Evolutionary conservation across 2,888 invertebrate species (phyloP), one percentile per base, ranked within the genome.

Genomic region (Nudaria mundana): DNA sequence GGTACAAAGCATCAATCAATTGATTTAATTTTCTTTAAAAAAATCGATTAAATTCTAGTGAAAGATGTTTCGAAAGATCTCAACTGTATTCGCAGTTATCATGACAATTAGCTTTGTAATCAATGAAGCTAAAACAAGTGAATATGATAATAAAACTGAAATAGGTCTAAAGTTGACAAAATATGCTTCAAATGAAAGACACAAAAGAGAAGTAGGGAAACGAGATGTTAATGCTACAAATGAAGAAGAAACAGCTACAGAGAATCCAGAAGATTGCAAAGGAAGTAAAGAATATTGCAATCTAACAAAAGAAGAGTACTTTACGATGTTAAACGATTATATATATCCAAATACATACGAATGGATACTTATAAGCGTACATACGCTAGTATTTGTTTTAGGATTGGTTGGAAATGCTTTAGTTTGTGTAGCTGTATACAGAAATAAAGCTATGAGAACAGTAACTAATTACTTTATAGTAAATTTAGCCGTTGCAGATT

Each of bases 381-480:
- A 97, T 75, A 81, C 91, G 28, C 58, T 94, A 2, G 95, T 97
- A 0, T 97, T 97, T 65, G 61, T 94, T 0, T 89, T 94, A 15
- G 97, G 97, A 2, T 87, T 97, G 36, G 88, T 95, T 0, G 98
- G 98, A 0, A 98, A 98, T 71, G 92, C 93, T 6, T 80, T 98
- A 22, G 98, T 98, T 20, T 96, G 97, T 63, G 90, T 95, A 20
- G 97, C 97, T 0, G 97, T 98, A 0, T 95, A 95, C 69, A 91
- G 94, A 40, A 97, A 97, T 68, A 93, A 93, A 51, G 90, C 93
- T 1, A 97, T 98, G 97, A 90, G 97, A 41, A 97, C 96, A 0
- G 97, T 98, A 12, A 98, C 97, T 26, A 98, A 98, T 77, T 95
- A 95, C 72, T 97, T 97, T 75, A 94, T 98, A 62, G 96, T 97